Conservation (phyloP, 2,888 invertebrate species). For the Dendrolimus houi region DNA sequence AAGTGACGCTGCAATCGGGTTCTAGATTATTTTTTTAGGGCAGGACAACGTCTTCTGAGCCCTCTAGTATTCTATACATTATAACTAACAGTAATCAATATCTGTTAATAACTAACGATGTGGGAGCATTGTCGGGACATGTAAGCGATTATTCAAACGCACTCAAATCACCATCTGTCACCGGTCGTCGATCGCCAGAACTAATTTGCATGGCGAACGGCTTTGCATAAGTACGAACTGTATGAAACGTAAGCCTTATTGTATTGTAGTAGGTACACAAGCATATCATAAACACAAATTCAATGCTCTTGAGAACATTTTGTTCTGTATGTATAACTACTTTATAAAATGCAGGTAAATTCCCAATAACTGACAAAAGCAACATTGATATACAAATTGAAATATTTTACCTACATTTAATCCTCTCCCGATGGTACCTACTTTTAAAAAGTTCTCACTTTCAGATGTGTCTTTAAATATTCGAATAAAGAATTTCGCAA, state of each 20-base stretch:
- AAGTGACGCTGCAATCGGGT: too few species aligned
- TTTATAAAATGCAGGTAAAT: too few species aligned
- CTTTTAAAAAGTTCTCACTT: too few species aligned
- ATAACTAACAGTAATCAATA: conserved; percentile 3
- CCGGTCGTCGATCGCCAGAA: conserved; percentile 41
- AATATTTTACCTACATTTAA: too few species aligned
- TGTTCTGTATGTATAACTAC: too few species aligned
- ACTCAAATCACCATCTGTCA: conserved; percentile 51
- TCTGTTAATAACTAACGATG: conserved; percentile 11
- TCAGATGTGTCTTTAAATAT: too few species aligned
- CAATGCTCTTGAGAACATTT: neutral
- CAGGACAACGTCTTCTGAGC: too few species aligned
- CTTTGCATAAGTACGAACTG: conserved; percentile 43
- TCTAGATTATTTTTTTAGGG: too few species aligned
- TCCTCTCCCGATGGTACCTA: too few species aligned
- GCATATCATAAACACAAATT: neutral
- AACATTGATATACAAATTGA: too few species aligned
- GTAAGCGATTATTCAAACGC: conserved; percentile 43
- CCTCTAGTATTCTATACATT: neutral
- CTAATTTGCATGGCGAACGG: conserved; percentile 52
- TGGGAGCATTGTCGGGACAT: conserved; percentile 16
- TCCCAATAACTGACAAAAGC: too few species aligned
- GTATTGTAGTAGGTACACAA: conserved; percentile 13
- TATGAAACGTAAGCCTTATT: conserved; percentile 34
- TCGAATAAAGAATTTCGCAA: too few species aligned